These are phyloP conservation scores for Cladorhizidae sp. DNA, from an alignment of 37 sponge, comb jelly and placozoan genomes.

Conservation along the genomic window DNA sequence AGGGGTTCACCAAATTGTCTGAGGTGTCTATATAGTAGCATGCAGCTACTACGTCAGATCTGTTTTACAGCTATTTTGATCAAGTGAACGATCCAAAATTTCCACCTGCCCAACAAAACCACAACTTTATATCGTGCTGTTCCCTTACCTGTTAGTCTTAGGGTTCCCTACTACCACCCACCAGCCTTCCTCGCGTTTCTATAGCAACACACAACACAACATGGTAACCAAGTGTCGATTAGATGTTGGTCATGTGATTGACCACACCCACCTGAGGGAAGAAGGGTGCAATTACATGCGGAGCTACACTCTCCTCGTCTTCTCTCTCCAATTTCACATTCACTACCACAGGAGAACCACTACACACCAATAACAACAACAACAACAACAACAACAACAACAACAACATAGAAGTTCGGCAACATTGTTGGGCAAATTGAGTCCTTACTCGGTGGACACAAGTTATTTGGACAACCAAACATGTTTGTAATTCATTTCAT, in stretches of 20 bases:
- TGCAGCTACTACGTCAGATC: no score
- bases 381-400: neutral
- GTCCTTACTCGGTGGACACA: no score
- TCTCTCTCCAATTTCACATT: conserved; percentile 89
- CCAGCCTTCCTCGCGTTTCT: conserved; percentile 99
- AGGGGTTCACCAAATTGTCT: no score
- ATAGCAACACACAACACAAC: neutral
- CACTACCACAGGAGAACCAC: conserved; percentile 76
- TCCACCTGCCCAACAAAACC: no score
- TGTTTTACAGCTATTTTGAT: no score
- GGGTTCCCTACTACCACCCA: conserved; percentile 98
- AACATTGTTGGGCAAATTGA: no score
- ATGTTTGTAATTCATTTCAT: no score
- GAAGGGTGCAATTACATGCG: conserved; percentile 97
- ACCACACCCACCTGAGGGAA: conserved; percentile 80
- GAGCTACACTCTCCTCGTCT: conserved; percentile 84
- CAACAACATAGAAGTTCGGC: no score
- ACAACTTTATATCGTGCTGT: neutral
- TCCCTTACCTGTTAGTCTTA: conserved; percentile 78
- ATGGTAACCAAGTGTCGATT: neutral
- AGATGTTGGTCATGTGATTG: neutral
- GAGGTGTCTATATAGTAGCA: no score
- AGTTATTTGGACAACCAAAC: no score
- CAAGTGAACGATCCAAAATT: no score
- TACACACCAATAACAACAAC: conserved; percentile 9